Evolutionary conservation across 2,797 vertebrate species (phyloP), one percentile per base, ranked within the genome.

Genomic region (Aeoliscus strigatus): DNA sequence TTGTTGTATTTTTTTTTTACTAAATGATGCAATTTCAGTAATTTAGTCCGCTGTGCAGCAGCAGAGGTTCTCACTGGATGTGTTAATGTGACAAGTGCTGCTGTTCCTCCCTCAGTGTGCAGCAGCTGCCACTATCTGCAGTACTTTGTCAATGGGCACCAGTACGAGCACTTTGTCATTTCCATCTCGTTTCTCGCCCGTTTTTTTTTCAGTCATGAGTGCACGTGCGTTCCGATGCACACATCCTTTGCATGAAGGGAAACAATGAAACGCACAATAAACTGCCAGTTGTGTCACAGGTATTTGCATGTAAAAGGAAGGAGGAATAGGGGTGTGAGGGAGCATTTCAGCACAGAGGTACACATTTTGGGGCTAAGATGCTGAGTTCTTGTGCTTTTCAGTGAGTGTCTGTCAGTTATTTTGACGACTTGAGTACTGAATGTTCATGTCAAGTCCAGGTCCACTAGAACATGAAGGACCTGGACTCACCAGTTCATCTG

Each of bases 261-360:
- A 54, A 70, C 75, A 68, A 73, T 75, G 51, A 77, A 61, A 81
- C 56, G 41, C 56, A 44, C 8, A 47, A 75, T 78, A 74, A 82
- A 61, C 51, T 47, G 59, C 53, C 49, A 18, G 57, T 51, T 59
- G 59, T 60, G 74, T 80, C 53, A 24, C 40, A 66, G 58, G 71
- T 68, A 79, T 85, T 84, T 83, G 70, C 75, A 79, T 84, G 77
- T 81, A 77, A 86, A 82, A 83, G 60, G 56, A 40, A 36, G 46
- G 27, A 43, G 35, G 49, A 29, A 39, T 27, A 42, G 35, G 12
- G 32, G 34, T 23, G 23, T 51, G 61, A 32, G 57, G 53, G 64
- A 48, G 56, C 45, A 36, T 72, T 72, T 49, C 66, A 66, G 42
- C 50, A 54, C 48, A 59, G 56, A 56, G 54, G 50, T 52, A 77